Conservation (phyloP, 2,113 vertebrate species). For the Uria lomvia region DNA sequence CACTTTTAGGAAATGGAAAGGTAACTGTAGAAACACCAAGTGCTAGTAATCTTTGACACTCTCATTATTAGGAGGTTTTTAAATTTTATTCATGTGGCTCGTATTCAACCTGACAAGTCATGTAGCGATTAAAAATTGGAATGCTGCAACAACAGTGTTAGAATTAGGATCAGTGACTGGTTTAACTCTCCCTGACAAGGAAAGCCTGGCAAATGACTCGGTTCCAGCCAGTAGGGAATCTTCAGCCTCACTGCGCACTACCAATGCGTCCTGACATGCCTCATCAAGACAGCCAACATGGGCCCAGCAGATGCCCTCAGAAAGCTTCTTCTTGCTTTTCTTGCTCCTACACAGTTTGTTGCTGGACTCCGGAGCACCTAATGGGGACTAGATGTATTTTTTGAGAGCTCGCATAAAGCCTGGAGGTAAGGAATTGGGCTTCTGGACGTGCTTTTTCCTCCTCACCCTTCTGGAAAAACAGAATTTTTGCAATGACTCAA, state of each 20-base stretch:
- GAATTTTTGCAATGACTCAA: background rate
- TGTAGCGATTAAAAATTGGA: slow-evolving; percentile 96
- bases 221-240: slow-evolving; percentile 87
- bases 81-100: slow-evolving; percentile 81
- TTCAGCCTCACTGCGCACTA: slow-evolving; percentile 88
- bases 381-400: background rate
- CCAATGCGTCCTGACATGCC: slow-evolving; percentile 84
- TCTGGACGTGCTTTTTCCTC: background rate
- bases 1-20: slow-evolving; percentile 8
- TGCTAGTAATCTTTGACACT: slow-evolving; percentile 70
- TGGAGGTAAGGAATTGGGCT: background rate
- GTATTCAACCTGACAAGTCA: slow-evolving; percentile 94
- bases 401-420: background rate
- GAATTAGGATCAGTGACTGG: slow-evolving; percentile 93
- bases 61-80: slow-evolving; percentile 83
- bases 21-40: slow-evolving; percentile 3
- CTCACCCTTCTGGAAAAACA: background rate
- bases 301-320: slow-evolving; percentile 63
- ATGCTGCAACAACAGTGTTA: slow-evolving; percentile 94
- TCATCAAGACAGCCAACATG: slow-evolving; percentile 63
- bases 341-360: background rate
- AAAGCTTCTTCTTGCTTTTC: slow-evolving; percentile 46
- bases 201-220: slow-evolving; percentile 89
- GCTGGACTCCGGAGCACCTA: background rate
- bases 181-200: slow-evolving; percentile 92